Base-by-base conservation (phyloP, 2,113 vertebrate genomes). In the Takifugu bimaculatus region DNA sequence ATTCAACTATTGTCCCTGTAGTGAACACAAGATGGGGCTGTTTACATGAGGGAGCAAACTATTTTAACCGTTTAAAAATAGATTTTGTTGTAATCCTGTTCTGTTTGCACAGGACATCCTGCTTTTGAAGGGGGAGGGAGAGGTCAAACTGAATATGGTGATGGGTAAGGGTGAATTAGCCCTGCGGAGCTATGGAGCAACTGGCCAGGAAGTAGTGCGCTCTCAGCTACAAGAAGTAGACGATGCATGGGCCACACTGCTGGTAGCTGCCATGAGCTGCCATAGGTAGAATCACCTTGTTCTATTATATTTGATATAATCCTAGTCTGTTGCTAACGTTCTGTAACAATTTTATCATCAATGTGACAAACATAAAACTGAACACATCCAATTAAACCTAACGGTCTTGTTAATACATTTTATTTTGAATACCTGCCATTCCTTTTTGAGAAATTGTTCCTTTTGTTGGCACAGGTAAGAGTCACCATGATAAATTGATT, bases 101-200 rank as follows among this genome's bases (percentile, higher is more conserved):
- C 35, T 83, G 69, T 83, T 66, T 81, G 48, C 66, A 64, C 78
- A 99, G 97, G 97, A 99, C 50, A 95, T 99, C 88, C 90, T 99
- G 72, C 88, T 99, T 80, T 91, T 96, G 90, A 99, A 95, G 88
- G 96, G 95, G 0, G 96, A 99, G 15, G 96, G 96, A 0, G 97
- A 99, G 73, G 94, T 99, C 50, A 98, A 95, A 66, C 81, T 99
- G 78, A 99, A 97, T 55, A 93, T 99, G 93, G 93, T 94, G 15
- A 91, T 98, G 59, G 96, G 96, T 57, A 99, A 98, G 90, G 94
- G 93, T 15, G 95, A 99, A 43, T 88, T 95, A 72, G 93, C 93
- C 14, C 77, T 94, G 71, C 93, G 87, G 78, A 92, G 91, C 73
- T 93, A 93, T 70, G 93, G 84, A 51, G 65, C 84, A 13, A 85